These are phyloP conservation scores for Stenodera caucasica DNA, from an alignment of 2,888 invertebrate genomes.

Conservation along the genomic window DNA sequence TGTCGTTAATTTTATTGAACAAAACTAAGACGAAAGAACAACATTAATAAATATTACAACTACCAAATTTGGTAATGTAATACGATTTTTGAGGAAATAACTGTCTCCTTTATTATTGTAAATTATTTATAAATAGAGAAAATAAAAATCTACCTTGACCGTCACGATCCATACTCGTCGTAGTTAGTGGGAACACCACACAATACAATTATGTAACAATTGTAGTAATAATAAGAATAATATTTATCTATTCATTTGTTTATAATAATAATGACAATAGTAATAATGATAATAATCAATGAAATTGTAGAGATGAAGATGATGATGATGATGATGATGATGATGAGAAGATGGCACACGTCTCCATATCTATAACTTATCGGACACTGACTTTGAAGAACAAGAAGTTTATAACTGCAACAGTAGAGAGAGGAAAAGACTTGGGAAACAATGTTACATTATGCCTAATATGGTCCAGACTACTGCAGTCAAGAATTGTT, in stretches of 20 bases:
- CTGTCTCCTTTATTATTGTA: background rate
- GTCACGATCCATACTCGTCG: background rate
- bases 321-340: conserved; percentile 16
- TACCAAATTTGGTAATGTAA: background rate
- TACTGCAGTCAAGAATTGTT: conserved; percentile 38
- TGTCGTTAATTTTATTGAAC: background rate
- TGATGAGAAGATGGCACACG: conserved; percentile 17
- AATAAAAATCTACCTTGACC: background rate
- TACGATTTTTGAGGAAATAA: background rate
- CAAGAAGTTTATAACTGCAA: conserved; percentile 27
- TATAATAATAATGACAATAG: background rate
- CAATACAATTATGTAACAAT: background rate
- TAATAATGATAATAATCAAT: background rate
- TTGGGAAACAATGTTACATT: conserved; percentile 47
- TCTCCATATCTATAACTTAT: conserved; percentile 18
- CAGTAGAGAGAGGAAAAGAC: conserved; percentile 29
- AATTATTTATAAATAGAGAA: background rate
- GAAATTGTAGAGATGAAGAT: background rate
- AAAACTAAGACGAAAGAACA: background rate
- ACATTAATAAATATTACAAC: background rate
- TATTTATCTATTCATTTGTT: too few species aligned
- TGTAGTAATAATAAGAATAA: background rate
- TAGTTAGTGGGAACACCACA: background rate
- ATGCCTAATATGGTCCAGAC: conserved; percentile 47
- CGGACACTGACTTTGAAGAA: conserved; percentile 36